These are phyloP conservation scores for Orthosia cruda DNA, from an alignment of 2,888 invertebrate species.

Conservation along the genomic window DNA sequence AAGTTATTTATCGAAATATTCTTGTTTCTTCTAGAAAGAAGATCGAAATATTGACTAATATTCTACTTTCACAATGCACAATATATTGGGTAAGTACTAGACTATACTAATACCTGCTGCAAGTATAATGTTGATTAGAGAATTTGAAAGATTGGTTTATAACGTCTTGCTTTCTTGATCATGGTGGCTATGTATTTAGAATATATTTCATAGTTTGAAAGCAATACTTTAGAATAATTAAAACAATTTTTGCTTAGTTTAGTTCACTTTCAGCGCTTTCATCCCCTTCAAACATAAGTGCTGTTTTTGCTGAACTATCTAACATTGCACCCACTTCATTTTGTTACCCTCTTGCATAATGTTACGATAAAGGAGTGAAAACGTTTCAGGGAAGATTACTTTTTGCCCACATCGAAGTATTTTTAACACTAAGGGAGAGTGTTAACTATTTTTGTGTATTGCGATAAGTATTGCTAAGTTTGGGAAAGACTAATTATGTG, in stretches of 20 bases:
- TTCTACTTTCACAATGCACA: neutral
- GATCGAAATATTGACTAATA: too few relatives aligned
- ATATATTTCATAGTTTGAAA: neutral
- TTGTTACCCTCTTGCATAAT: conserved; percentile 55
- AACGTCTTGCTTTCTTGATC: too few relatives aligned
- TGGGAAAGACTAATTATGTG: conserved; percentile 64
- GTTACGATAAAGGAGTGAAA: conserved; percentile 56
- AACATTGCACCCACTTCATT: conserved; percentile 62
- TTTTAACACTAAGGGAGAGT: conserved; percentile 64
- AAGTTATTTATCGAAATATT: neutral
- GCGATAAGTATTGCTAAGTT: conserved; percentile 65
- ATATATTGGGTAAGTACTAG: neutral
- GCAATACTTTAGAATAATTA: neutral
- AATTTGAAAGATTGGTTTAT: neutral
- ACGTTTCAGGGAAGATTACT: conserved; percentile 52
- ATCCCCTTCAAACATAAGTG: conserved; percentile 38
- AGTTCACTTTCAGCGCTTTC: conserved; percentile 55
- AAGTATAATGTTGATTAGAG: neutral
- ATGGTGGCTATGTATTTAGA: neutral
- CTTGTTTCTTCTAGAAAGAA: too few relatives aligned
- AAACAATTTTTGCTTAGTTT: too few relatives aligned
- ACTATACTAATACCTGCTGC: neutral
- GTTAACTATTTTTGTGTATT: conserved; percentile 66
- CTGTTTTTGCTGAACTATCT: conserved; percentile 51
- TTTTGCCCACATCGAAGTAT: conserved; percentile 60